Conservation (phyloP, 1,140 invertebrate species). For the Gonioctena quinquepunctata region DNA sequence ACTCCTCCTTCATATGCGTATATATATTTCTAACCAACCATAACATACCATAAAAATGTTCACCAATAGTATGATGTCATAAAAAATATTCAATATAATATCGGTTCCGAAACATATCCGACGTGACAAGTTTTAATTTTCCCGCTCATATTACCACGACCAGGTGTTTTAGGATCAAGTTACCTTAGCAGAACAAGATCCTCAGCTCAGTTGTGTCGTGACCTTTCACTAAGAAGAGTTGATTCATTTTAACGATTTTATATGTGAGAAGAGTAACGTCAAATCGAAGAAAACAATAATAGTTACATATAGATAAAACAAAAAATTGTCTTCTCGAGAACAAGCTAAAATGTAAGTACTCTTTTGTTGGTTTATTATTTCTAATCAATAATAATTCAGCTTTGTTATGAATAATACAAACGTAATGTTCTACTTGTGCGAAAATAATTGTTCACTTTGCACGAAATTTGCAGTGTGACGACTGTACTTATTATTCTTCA, state of each 20-base stretch:
- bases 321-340: not conserved
- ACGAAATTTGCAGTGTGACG: too few relatives aligned
- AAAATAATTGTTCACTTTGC: too few relatives aligned
- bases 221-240: slow-evolving; percentile 16
- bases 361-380: not conserved
- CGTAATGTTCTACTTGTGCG: too few relatives aligned
- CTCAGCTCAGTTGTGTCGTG: slow-evolving; percentile 20
- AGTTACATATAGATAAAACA: not conserved
- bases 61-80: too few relatives aligned
- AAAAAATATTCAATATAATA: too few relatives aligned
- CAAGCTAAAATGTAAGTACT: not conserved
- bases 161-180: slow-evolving; percentile 24
- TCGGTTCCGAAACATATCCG: not conserved
- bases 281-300: not conserved
- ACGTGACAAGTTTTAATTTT: slow-evolving; percentile 11
- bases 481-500: too few relatives aligned
- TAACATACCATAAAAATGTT: too few relatives aligned
- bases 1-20: too few relatives aligned
- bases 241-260: slow-evolving; percentile 11
- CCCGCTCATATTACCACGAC: slow-evolving; percentile 20
- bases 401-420: too few relatives aligned
- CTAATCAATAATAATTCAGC: too few relatives aligned
- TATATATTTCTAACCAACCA: too few relatives aligned
- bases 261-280: not conserved
- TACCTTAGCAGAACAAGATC: slow-evolving; percentile 23